These are phyloP conservation scores for Poeciliopsis gracilis DNA, from an alignment of 2,797 vertebrate genomes.

Conservation along the genomic window DNA sequence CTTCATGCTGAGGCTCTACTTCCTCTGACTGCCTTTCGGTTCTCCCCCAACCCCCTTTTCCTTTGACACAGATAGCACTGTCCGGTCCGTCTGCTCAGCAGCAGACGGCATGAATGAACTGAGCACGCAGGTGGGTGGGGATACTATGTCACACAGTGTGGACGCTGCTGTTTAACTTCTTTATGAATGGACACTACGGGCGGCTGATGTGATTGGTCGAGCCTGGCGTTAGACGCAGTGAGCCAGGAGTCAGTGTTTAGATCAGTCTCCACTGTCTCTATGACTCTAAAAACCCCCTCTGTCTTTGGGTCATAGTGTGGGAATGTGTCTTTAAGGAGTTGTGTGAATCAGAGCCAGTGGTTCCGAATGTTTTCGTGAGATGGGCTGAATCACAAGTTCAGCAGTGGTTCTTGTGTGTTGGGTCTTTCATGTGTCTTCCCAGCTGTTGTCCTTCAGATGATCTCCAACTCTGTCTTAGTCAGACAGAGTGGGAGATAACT, in stretches of 20 bases:
- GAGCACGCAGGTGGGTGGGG: slow-evolving; percentile 38
- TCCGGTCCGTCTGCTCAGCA: slow-evolving; percentile 46
- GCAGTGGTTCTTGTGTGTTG: slow-evolving; percentile 42
- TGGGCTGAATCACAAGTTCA: slow-evolving; percentile 67
- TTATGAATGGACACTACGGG: slow-evolving; percentile 79
- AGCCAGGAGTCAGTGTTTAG: slow-evolving; percentile 35
- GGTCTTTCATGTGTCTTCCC: slow-evolving; percentile 49
- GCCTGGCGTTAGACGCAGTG: slow-evolving; percentile 50
- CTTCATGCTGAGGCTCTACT: slow-evolving; percentile 36
- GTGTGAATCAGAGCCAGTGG: slow-evolving; percentile 59
- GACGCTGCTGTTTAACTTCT: slow-evolving; percentile 68
- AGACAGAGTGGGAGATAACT: slow-evolving; percentile 3
- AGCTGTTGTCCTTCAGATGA: slow-evolving; percentile 71
- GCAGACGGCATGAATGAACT: slow-evolving; percentile 71
- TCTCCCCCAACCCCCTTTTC: neutral
- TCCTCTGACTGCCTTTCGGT: slow-evolving; percentile 50
- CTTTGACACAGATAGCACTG: slow-evolving; percentile 51
- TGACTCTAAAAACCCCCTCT: slow-evolving; percentile 43
- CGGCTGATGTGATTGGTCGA: slow-evolving; percentile 70
- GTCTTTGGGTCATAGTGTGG: slow-evolving; percentile 7
- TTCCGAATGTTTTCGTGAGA: slow-evolving; percentile 66
- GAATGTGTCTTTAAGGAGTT: slow-evolving; percentile 28
- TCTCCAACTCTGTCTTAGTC: slow-evolving; percentile 58
- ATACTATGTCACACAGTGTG: slow-evolving; percentile 60
- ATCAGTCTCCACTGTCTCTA: slow-evolving; percentile 34